Evolutionary conservation across 2,888 invertebrate genomes (phyloP), one percentile per base, ranked within the genome.

Genomic region (Lasius platythorax): DNA sequence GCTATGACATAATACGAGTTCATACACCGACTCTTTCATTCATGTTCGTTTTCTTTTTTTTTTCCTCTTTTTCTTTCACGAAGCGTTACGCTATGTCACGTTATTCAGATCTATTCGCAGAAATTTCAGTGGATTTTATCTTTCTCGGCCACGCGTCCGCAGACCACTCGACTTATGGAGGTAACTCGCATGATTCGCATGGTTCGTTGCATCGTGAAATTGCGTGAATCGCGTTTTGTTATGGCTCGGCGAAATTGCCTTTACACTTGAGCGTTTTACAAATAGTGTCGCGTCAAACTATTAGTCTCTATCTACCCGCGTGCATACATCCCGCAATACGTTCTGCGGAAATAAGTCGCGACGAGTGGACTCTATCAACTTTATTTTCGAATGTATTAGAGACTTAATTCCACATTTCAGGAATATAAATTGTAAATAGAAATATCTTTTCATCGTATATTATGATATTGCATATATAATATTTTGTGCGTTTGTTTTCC

Each of bases 201-300:
- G 89, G 84, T 83, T 86, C 89, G 89, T 89, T 89, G 87, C 87
- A 75, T 87, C 84, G 89, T 73, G 86, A 88, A 89, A 88, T 88
- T 88, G 84, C 85, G 79, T 76, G 87, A 89, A 88, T 88, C 87
- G 84, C 85, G 76, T 82, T 63, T 78, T 66, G 82, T 67, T 82
- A 50, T 83, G 78, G 67, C 61, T 75, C 58, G 37, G 50, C 63
- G 85, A 66, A 50, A 75, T 75, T 63, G 74, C 74, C 33, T 82
- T 79, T 76, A 63, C 81, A 67, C 43, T 23, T 23, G 66, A 75
- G 56, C 84, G 37, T 76, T 28, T 73, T 72, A 72, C 53, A 56
- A 66, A 75, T 58, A 78, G 68, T 56, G 11, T 46, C 81, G 23
- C 37, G 72, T 46, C 53, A 56, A 50, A 78, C 83, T 72, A 61